Evolutionary conservation across 2,888 invertebrate species (phyloP), one percentile per base, ranked within the genome.

Genomic region (Physocephala rufipes): DNA sequence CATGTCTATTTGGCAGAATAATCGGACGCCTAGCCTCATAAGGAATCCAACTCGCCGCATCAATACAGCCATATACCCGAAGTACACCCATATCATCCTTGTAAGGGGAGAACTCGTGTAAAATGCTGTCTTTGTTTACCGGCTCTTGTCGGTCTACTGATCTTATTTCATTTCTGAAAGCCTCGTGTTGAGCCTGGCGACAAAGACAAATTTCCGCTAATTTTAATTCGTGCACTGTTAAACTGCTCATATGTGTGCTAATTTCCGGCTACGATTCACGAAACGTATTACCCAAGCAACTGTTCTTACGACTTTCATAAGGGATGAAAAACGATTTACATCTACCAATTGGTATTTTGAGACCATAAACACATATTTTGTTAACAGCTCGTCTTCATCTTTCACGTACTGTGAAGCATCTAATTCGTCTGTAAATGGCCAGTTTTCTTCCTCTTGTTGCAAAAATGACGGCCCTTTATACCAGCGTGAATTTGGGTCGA

Each of bases 231-330:
- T n/a, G 24, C 64, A 13, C 49, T 68, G 7, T 62, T 53, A 30
- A 67, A 19, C 21, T 36, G 15, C 55, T n/a, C n/a, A n/a, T n/a
- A n/a, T n/a, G n/a, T n/a, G n/a, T n/a, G n/a, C n/a, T n/a, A n/a
- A n/a, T n/a, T 45, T 62, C 16, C 68, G 67, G 45, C 30, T 19
- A 1, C 21, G 66, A 15, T 49, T 67, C 16, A 67, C 30, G 58
- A 73, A 55, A 2, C 68, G 65, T 21, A 68, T 59, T 24, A 71
- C 70, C 16, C 58, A 73, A 28, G 69, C 71, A 19, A 59, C 53
- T 1, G 68, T 65, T 61, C 73, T 43, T 62, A 59, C 66, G 15
- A 74, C 58, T 43, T 26, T 64, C n/a, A 30, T n/a, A 61, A 68
- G 24, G 5, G 47, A 45, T 15, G 63, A 63, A 30, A 63, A 63